Evolutionary conservation across 2,888 invertebrate species (phyloP).

Genomic region (Orthosia gracilis): DNA sequence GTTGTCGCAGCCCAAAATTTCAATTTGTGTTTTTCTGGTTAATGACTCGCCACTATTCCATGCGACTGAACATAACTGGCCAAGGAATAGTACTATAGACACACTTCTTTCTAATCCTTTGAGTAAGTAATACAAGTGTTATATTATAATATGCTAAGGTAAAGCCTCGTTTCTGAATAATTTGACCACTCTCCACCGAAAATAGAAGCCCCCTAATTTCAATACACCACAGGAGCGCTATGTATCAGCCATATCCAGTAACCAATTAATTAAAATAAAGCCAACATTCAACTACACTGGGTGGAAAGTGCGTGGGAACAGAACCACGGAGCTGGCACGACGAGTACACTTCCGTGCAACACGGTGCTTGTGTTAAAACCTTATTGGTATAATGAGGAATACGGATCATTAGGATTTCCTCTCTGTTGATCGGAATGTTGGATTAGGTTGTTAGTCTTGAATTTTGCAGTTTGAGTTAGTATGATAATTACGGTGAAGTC

Average conservation of each 20-base stretch:
- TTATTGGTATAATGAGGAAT: conserved; percentile 41
- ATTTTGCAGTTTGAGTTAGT: background rate
- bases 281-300: conserved; percentile 47
- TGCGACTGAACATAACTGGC: too few relatives aligned
- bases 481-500: background rate
- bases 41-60: too few relatives aligned
- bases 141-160: too few relatives aligned
- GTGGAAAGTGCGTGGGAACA: conserved; percentile 56
- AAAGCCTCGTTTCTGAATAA: background rate
- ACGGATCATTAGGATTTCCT: conserved; percentile 46
- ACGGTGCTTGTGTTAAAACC: conserved; percentile 27
- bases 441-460: background rate
- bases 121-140: too few relatives aligned
- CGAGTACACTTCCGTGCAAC: conserved; percentile 40
- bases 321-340: conserved; percentile 9
- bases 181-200: background rate
- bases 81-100: too few relatives aligned
- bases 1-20: too few relatives aligned
- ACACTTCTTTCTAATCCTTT: too few relatives aligned
- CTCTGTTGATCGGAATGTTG: background rate
- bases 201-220: conserved; percentile 27
- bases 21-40: too few relatives aligned
- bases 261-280: conserved; percentile 61
- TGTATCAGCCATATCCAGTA: conserved; percentile 39
- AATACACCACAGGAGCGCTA: conserved; percentile 11